Conservation (phyloP, 2,888 invertebrate genomes). For the Drosophila hamatofila region DNA sequence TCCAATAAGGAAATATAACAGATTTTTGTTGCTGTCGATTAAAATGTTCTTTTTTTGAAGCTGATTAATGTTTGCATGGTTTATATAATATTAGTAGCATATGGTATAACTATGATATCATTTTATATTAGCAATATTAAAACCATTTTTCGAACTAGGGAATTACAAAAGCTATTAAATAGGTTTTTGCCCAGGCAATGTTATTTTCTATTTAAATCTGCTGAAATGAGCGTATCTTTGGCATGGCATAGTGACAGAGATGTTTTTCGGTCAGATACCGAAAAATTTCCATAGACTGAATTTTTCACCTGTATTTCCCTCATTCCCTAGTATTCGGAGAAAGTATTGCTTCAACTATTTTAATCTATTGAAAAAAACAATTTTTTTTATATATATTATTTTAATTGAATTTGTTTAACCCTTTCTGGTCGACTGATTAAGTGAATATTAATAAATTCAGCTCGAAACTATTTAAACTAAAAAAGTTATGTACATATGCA, state of each 20-base stretch:
- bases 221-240: neutral
- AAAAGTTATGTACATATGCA: no score
- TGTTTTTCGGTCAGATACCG: neutral
- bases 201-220: neutral
- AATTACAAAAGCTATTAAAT: neutral
- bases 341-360: neutral
- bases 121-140: neutral
- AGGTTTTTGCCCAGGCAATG: neutral
- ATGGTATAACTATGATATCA: conserved; percentile 8
- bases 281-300: neutral
- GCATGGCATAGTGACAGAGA: neutral
- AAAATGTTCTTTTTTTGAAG: neutral
- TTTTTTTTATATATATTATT: no score
- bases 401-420: no score
- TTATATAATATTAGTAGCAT: neutral
- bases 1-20: neutral
- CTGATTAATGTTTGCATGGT: neutral
- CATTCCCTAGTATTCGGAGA: neutral
- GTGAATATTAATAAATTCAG: no score
- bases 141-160: neutral
- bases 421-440: no score
- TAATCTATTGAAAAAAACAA: no score
- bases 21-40: neutral
- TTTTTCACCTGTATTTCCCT: neutral
- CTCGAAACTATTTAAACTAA: no score